Evolutionary conservation across 2,113 vertebrate species (phyloP).

Genomic region (Murina feae): DNA sequence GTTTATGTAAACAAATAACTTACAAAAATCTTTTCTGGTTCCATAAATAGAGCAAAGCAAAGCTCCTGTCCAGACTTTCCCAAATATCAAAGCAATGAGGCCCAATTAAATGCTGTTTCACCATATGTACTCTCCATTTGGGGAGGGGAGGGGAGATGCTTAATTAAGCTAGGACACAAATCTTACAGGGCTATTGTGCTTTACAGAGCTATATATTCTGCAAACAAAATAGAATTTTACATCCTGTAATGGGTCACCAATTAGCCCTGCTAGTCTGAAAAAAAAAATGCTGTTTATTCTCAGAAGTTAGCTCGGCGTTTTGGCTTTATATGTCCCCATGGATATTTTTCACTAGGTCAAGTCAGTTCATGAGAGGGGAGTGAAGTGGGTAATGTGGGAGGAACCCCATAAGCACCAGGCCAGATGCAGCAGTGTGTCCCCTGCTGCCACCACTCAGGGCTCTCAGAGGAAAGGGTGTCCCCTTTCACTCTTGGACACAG

Average conservation of each 20-base stretch:
- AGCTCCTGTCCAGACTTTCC: not conserved
- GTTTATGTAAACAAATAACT: constrained; percentile 31
- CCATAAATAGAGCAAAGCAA: not conserved
- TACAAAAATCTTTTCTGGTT: not conserved
- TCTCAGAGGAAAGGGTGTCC: not conserved
- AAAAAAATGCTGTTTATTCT: not conserved
- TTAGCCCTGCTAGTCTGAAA: constrained; percentile 12
- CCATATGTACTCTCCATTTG: not conserved
- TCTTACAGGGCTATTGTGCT: not conserved
- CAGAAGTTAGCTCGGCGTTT: not conserved
- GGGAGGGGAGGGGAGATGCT: not conserved
- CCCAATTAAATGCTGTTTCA: constrained; percentile 23
- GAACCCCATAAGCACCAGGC: not conserved
- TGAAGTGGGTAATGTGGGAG: no score
- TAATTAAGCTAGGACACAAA: not conserved
- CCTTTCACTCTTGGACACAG: not conserved
- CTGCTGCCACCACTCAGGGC: not conserved
- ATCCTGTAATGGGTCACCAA: not conserved
- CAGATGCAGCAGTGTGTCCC: not conserved
- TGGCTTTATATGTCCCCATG: not conserved
- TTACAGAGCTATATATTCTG: not conserved
- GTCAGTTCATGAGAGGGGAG: not conserved
- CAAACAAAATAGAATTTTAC: constrained; percentile 21
- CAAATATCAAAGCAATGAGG: constrained; percentile 10
- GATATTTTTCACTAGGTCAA: constrained; percentile 7